Evolutionary conservation across 2,888 invertebrate genomes (phyloP).

Genomic region (Cephalotes varians): DNA sequence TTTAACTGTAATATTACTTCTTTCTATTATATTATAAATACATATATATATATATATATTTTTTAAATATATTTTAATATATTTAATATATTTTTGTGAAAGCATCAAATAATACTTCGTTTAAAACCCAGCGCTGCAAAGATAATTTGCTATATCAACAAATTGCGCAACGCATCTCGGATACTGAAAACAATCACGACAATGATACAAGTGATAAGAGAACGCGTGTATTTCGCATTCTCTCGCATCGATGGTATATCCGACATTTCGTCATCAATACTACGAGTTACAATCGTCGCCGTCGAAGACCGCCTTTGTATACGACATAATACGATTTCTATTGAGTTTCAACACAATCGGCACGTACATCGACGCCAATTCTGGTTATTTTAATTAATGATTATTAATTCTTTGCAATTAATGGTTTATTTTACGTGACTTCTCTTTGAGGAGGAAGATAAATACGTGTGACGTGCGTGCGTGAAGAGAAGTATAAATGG

Average conservation of each 20-base stretch:
- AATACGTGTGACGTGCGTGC: not conserved
- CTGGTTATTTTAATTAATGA: slow-evolving; percentile 7
- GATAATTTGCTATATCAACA: not conserved
- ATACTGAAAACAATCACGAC: slow-evolving; percentile 11
- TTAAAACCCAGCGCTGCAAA: not conserved
- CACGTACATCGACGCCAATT: not conserved
- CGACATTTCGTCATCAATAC: slow-evolving; percentile 26
- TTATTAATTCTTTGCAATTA: not conserved
- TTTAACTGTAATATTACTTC: not conserved
- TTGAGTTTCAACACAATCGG: not conserved
- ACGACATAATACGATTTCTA: not conserved
- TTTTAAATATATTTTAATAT: too few relatives aligned
- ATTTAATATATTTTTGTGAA: too few relatives aligned
- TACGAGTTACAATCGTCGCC: slow-evolving; percentile 16
- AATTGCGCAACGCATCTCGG: slow-evolving; percentile 14
- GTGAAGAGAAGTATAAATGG: slow-evolving; percentile 11
- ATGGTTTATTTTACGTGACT: not conserved
- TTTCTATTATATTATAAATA: not conserved
- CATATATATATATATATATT: too few relatives aligned
- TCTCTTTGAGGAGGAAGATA: not conserved
- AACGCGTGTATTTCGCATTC: slow-evolving; percentile 11
- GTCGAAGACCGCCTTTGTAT: slow-evolving; percentile 27
- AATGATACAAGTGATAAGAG: slow-evolving; percentile 6
- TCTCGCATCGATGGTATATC: not conserved
- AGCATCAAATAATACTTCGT: not conserved